These are phyloP conservation scores for Valencia hispanica DNA, from an alignment of 2,797 vertebrate genomes.

Conservation along the genomic window DNA sequence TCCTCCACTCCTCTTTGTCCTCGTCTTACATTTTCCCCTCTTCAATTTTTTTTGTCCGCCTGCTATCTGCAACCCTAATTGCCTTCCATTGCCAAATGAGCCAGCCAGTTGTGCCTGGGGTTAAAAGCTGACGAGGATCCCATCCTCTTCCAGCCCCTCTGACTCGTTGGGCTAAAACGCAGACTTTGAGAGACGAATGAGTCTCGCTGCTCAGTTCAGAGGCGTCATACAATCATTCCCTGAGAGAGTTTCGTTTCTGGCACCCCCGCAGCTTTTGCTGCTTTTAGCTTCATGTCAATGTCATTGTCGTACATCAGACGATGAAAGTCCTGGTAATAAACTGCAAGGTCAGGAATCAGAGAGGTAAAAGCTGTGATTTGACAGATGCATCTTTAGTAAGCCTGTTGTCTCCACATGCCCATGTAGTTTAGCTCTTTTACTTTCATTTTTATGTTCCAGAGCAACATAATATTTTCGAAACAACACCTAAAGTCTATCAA, in stretches of 20 bases:
- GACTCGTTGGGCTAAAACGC: constrained; percentile 40
- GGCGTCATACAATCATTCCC: constrained; percentile 24
- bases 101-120: constrained; percentile 61
- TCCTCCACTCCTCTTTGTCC: constrained; percentile 37
- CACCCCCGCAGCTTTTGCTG: constrained; percentile 27
- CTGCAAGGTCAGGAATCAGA: neutral
- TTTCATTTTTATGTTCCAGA: neutral
- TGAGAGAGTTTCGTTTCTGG: constrained; percentile 32
- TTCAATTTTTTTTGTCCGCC: constrained; percentile 31
- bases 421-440: neutral
- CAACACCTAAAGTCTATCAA: neutral
- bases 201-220: constrained; percentile 29
- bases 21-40: constrained; percentile 28
- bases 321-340: neutral
- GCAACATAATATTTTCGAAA: neutral
- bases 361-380: constrained; percentile 19
- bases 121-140: constrained; percentile 63
- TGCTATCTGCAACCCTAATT: constrained; percentile 67
- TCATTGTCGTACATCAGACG: constrained; percentile 46
- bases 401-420: too few species aligned
- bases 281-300: constrained; percentile 29
- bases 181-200: constrained; percentile 36
- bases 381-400: constrained; percentile 4
- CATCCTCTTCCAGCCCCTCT: constrained; percentile 32
- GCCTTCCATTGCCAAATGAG: constrained; percentile 67